These are phyloP conservation scores for Agonum fuliginosum DNA, from an alignment of 2,888 invertebrate genomes.

Conservation along the genomic window DNA sequence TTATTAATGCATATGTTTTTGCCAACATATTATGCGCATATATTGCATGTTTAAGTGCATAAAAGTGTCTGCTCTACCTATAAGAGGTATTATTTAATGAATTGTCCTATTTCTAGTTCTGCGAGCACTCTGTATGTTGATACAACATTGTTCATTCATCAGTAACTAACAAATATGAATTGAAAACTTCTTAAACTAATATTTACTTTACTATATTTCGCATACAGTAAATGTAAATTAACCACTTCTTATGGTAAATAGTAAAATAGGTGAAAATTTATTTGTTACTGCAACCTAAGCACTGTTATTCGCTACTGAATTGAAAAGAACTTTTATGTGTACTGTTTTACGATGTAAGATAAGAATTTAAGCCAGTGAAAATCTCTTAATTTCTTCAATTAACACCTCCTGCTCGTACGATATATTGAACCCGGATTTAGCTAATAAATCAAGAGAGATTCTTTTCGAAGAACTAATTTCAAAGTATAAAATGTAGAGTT, in stretches of 20 bases:
- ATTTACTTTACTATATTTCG: not conserved
- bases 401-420: slow-evolving; percentile 27
- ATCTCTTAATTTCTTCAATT: slow-evolving; percentile 44
- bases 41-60: no score
- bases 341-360: slow-evolving; percentile 16
- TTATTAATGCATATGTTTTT: no score
- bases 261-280: slow-evolving; percentile 26
- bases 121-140: no score
- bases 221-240: not conserved
- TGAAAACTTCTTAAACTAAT: no score
- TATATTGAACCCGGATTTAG: slow-evolving; percentile 49
- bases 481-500: not conserved
- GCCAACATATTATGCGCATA: no score
- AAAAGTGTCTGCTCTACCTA: no score
- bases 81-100: no score
- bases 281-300: no score
- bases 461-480: slow-evolving; percentile 43
- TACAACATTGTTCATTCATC: not conserved
- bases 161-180: not conserved
- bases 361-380: slow-evolving; percentile 35
- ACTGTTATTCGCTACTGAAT: no score
- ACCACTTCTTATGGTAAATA: slow-evolving; percentile 1
- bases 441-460: slow-evolving; percentile 3
- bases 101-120: no score
- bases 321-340: slow-evolving; percentile 9